A percentile compares a stretch with the other conserved stretches of the same genome.
phyloP scores from a whole-genome alignment of 2,797 vertebrate species.

The Sebastolobus alascanus region DNA sequence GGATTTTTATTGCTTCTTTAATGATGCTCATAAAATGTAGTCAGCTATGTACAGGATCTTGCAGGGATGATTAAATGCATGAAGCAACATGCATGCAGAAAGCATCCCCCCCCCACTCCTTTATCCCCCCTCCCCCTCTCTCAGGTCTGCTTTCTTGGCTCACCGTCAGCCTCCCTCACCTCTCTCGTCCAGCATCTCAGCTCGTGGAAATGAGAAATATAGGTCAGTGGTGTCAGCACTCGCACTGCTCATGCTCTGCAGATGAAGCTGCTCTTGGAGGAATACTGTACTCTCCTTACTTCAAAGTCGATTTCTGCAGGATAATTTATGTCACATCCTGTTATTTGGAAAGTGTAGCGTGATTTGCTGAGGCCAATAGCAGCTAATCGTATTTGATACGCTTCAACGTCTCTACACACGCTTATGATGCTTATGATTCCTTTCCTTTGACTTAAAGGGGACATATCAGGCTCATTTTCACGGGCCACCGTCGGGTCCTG shows the following conservation, averaged over 20 bases:
- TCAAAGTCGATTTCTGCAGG: slow-evolving; percentile 42
- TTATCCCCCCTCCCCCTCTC: neutral
- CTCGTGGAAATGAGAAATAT: slow-evolving; percentile 59
- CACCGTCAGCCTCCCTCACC: slow-evolving; percentile 29
- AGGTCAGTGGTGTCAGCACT: slow-evolving; percentile 69
- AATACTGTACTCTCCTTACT: slow-evolving; percentile 14
- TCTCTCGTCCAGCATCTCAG: slow-evolving; percentile 14
- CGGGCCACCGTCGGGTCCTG: too few relatives aligned
- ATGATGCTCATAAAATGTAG: too few relatives aligned
- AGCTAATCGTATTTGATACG: slow-evolving; percentile 20
- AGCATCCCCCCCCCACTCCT: neutral
- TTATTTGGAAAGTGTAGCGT: slow-evolving; percentile 10
- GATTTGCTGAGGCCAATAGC: slow-evolving; percentile 2
- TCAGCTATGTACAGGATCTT: too few relatives aligned
- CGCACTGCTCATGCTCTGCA: slow-evolving; percentile 26
- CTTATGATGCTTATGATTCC: neutral
- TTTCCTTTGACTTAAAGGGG: neutral
- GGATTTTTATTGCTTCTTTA: too few relatives aligned
- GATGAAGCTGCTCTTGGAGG: slow-evolving; percentile 30
- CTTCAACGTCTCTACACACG: neutral
- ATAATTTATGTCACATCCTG: slow-evolving; percentile 38
- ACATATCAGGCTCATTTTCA: too few relatives aligned
- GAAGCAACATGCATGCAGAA: neutral
- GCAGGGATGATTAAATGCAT: too few relatives aligned
- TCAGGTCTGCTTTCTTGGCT: slow-evolving; percentile 21